Conservation (phyloP, 1,140 invertebrate genomes). For the Acromyrmex echinatior region DNA sequence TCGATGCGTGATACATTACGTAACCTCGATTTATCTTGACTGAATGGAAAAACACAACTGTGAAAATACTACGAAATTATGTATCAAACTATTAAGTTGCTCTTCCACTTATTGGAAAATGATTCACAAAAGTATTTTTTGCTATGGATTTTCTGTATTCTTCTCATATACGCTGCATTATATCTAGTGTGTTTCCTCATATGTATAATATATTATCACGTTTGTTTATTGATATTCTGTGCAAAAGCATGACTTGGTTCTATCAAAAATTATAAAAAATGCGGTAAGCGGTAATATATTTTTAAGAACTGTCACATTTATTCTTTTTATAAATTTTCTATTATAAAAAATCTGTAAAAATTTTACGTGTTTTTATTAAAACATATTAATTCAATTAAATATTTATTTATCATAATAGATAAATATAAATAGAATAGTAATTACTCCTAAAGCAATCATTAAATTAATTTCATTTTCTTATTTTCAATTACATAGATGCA, state of each 20-base stretch:
- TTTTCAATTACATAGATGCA: slow-evolving; percentile 2
- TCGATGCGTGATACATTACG: background rate
- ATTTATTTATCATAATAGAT: background rate
- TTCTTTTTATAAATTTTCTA: background rate
- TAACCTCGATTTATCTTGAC: slow-evolving; percentile 56
- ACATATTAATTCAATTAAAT: background rate
- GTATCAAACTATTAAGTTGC: slow-evolving; percentile 55
- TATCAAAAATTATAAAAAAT: background rate
- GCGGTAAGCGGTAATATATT: slow-evolving; percentile 11
- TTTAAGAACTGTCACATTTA: background rate
- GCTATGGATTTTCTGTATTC: slow-evolving; percentile 74
- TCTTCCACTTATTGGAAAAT: slow-evolving; percentile 17
- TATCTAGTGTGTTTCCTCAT: slow-evolving; percentile 77
- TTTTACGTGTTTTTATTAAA: background rate
- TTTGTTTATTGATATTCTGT: slow-evolving; percentile 78
- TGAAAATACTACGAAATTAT: slow-evolving; percentile 44
- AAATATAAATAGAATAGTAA: background rate
- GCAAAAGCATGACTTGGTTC: slow-evolving; percentile 68
- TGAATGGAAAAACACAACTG: background rate
- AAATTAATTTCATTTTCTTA: background rate
- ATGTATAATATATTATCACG: slow-evolving; percentile 82
- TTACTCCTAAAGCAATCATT: background rate
- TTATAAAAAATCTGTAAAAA: background rate
- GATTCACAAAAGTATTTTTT: slow-evolving; percentile 66
- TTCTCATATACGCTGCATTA: slow-evolving; percentile 74